Base-by-base conservation (phyloP, 2,113 vertebrate genomes). In the Eolophus roseicapilla region DNA sequence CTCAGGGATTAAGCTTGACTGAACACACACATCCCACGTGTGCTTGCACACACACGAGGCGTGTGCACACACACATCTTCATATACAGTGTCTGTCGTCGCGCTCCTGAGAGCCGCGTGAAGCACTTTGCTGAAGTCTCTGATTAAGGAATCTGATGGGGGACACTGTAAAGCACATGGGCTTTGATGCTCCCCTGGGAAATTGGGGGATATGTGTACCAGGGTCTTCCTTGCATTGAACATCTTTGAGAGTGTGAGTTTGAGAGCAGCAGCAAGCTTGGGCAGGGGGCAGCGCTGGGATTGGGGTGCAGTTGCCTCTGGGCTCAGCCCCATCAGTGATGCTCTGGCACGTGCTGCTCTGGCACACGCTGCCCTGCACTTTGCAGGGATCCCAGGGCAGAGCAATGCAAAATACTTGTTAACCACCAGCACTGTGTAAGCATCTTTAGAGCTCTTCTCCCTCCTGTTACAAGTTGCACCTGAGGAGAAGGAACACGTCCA, bases 21-120 rank as follows among this genome's bases (percentile, higher is more conserved):
- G 4, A 46, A 50, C 3, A 7, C 0, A 5, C 0, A 2, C 8
- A 23, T 1, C 21, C 39, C 8, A 0, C 3, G 52, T 7, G 67
- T 7, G 11, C 15, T 20, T 7, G 11, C 18, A 16, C 14, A 44
- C 6, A 16, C 6, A 3, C 17, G 33, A 29, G 44, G 59, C 0
- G 1, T 1, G 1, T 28, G 62, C n/a, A 47, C 16, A 24, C 7
- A 4, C 6, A 0, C 4, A 3, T 21, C 70, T 52, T 6, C 23
- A 0, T 5, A 1, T 0, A 4, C 28, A 31, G 7, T 2, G 15
- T 0, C 77, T 0, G 2, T 3, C 37, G 28, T 31, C 43, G 6
- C 3, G 0, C 39, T 64, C 14, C 82, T 9, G 10, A 3, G 39
- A 33, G 91, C 67, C 7, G 27, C 12, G 64, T 0, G 29, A 43